Evolutionary conservation across 2,113 vertebrate species (phyloP), one percentile per base, ranked within the genome.

Genomic region (Arenaria interpres): DNA sequence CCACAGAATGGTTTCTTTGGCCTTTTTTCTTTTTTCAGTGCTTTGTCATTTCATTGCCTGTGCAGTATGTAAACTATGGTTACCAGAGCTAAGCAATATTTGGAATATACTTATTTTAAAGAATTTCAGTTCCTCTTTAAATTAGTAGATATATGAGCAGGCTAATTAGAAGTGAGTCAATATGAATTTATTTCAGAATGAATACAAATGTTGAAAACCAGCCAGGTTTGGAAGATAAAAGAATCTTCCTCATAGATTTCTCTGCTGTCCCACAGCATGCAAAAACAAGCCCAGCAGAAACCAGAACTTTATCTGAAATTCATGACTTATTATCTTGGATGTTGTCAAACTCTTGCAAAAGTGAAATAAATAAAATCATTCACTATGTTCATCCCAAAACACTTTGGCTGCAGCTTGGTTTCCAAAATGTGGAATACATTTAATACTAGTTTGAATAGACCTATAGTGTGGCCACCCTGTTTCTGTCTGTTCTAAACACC

Each of bases 351-450:
- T 7, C 3, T 48, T 75, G 71, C n/a, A 82, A n/a, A 94, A 91
- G 9, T 60, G 69, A 84, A 96, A 88, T 51, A 76, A 81, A 84
- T 53, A 78, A 72, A 77, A 53, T 69, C 32, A 16, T 28, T 89
- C 18, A 24, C 50, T 59, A 5, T 30, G 12, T 77, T 85, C 85
- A 90, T 66, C 13, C n/a, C 32, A 25, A 66, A 83, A 5, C 41
- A 37, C 66, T 90, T 85, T 46, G 73, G 69, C 89, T 76, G 37
- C 32, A n/a, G 37, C 35, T 76, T 22, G 2, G 12, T 69, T 95
- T 93, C 84, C 48, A 79, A 89, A 95, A 95, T 71, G 46, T 88
- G 85, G 75, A 91, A 96, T 82, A 62, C 20, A 92, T 95, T 93
- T 89, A 82, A 57, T 43, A 69, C 20, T 50, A 41, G 32, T 85